These are phyloP conservation scores for Lindbergichthys nudifrons DNA, from an alignment of 2,797 vertebrate species.

Conservation along the genomic window DNA sequence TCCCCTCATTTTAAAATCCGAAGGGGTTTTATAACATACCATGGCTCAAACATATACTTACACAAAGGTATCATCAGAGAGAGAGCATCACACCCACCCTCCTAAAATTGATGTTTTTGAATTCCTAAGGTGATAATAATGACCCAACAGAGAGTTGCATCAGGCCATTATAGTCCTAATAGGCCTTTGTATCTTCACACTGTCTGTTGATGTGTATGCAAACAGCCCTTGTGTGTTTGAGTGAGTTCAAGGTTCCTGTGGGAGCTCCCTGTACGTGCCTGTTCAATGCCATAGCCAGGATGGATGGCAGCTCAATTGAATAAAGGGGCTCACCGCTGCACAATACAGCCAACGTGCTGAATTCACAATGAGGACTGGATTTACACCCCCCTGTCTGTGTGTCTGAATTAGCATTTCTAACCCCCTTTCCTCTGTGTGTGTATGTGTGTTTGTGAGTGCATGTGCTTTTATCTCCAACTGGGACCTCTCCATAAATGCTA, in stretches of 20 bases:
- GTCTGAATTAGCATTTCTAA: constrained; percentile 80
- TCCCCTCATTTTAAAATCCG: constrained; percentile 12
- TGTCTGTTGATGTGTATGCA: constrained; percentile 71
- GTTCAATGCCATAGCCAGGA: constrained; percentile 71
- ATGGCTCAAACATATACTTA: background rate
- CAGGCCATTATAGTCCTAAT: constrained; percentile 73
- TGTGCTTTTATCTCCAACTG: constrained; percentile 67
- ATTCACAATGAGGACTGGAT: constrained; percentile 80
- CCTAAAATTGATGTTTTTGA: constrained; percentile 55
- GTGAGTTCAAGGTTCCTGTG: constrained; percentile 70
- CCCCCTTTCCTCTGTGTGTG: constrained; percentile 34
- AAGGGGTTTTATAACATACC: constrained; percentile 5
- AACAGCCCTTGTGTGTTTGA: constrained; percentile 72
- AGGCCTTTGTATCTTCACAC: constrained; percentile 66
- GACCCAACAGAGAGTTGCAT: constrained; percentile 67
- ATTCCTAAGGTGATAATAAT: constrained; percentile 66
- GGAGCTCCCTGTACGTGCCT: constrained; percentile 75
- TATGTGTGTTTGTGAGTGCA: constrained; percentile 55
- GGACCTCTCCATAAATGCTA: constrained; percentile 74
- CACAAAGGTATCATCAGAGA: constrained; percentile 21
- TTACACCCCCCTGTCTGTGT: constrained; percentile 69
- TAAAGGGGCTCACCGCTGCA: constrained; percentile 78
- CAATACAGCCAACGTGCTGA: constrained; percentile 76
- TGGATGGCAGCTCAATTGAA: constrained; percentile 80
- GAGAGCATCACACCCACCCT: background rate